Conservation (phyloP, 2,888 invertebrate genomes). For the Lagria hirta region DNA sequence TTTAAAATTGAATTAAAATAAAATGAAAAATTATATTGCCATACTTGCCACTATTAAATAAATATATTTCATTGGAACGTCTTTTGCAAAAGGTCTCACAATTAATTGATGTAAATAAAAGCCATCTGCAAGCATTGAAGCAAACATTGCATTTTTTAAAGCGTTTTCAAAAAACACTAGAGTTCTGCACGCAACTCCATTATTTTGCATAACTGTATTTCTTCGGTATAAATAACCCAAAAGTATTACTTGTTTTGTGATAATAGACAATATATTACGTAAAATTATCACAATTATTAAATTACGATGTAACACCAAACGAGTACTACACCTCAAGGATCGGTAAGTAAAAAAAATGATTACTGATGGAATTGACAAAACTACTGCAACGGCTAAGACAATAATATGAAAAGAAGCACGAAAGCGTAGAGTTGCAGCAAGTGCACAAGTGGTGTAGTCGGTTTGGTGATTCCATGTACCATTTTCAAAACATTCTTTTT, state of each 20-base stretch:
- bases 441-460: constrained; percentile 61
- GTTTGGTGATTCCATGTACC: constrained; percentile 62
- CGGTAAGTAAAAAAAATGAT: constrained; percentile 60
- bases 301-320: constrained; percentile 63
- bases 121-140: constrained; percentile 70
- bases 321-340: constrained; percentile 55
- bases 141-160: constrained; percentile 63
- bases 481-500: constrained; percentile 59
- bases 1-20: constrained; percentile 26
- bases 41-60: constrained; percentile 57
- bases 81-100: constrained; percentile 63
- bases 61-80: constrained; percentile 54
- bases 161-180: constrained; percentile 60
- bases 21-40: constrained; percentile 4
- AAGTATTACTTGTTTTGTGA: constrained; percentile 61
- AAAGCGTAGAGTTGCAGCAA: constrained; percentile 57
- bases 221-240: no score
- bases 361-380: constrained; percentile 60
- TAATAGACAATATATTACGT: constrained; percentile 60
- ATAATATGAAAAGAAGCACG: constrained; percentile 60
- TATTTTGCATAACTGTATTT: constrained; percentile 54
- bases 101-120: constrained; percentile 67
- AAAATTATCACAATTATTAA: constrained; percentile 61
- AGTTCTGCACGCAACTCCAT: constrained; percentile 58
- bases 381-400: constrained; percentile 57